Base-by-base conservation (phyloP, 2,888 invertebrate genomes). In the Lasioglossum pauxillum region DNA sequence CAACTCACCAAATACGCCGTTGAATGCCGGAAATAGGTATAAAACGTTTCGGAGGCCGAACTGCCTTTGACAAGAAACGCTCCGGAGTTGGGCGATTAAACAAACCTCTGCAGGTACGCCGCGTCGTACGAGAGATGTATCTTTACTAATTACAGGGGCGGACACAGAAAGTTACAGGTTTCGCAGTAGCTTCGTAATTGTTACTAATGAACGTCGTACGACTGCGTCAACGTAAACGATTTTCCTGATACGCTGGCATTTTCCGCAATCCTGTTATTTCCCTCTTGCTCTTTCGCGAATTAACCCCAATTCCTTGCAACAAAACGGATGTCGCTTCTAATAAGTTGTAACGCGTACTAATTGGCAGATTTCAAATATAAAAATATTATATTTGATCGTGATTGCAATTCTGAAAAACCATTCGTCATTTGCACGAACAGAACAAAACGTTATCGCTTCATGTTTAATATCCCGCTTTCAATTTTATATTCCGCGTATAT, bases 171-270 rank as follows among this genome's bases (percentile, higher is more conserved):
- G 86, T 87, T 87, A 84, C 77, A 82, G 80, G 85, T 74, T 31
- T 82, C 79, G 53, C 75, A 71, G 84, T 46, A 69, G 85, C 77
- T 71, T 78, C 74, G 86, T 85, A 86, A 82, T 85, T 85, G 79
- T 79, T 49, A 79, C 85, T 86, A 86, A 86, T 82, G 85, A 85
- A 86, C 79, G 77, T 80, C 79, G 75, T 67, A 86, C 82, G 82
- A 78, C 79, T 75, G 49, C 74, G 71, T 71, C 74, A 74, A 71
- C 75, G 79, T 72, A 82, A 85, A 77, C 72, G 74, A 53, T 60
- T 69, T 49, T 69, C 81, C 35, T 49, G 76, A 64, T 57, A 10
- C 35, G 16, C 19, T 16, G 1, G 38, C 64, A 73, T 76, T 77
- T 31, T 57, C 46, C 38, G 27, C 60, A n/a, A 72, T 38, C n/a